A percentile compares a stretch with the other conserved stretches of the same genome.
Evolutionary conservation across 2,888 invertebrate genomes (phyloP).

Genomic region (Biston betularia): DNA sequence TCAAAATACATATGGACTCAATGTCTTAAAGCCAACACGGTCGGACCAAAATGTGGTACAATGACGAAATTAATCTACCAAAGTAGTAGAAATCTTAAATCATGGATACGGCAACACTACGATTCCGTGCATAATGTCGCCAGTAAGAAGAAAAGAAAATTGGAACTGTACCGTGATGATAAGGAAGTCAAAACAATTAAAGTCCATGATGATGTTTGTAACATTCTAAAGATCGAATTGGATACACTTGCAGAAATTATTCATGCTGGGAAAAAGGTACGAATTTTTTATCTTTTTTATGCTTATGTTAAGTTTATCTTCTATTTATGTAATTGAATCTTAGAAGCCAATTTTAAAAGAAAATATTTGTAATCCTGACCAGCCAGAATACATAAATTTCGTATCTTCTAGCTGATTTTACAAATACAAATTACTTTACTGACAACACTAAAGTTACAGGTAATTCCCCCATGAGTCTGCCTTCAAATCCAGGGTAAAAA

Average conservation of each 20-base stretch:
- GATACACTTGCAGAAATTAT: constrained; percentile 74
- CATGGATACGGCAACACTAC: constrained; percentile 74
- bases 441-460: too few relatives aligned
- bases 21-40: constrained; percentile 71
- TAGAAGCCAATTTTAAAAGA: too few relatives aligned
- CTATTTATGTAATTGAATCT: too few relatives aligned
- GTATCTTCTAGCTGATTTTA: too few relatives aligned
- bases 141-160: constrained; percentile 50
- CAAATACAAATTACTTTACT: too few relatives aligned
- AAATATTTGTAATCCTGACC: too few relatives aligned
- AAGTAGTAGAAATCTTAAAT: constrained; percentile 63
- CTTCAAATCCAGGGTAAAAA: too few relatives aligned
- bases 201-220: constrained; percentile 68
- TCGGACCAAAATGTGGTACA: constrained; percentile 72
- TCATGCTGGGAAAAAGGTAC: constrained; percentile 78
- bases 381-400: too few relatives aligned
- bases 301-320: background rate
- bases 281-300: background rate
- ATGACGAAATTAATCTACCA: constrained; percentile 69
- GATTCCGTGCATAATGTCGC: constrained; percentile 55
- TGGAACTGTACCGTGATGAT: constrained; percentile 46
- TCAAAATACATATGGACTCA: constrained; percentile 69
- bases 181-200: constrained; percentile 49
- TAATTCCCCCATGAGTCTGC: too few relatives aligned
- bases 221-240: constrained; percentile 67